phyloP scores from a whole-genome alignment of 1,140 invertebrate species.

The Rhizoglyphus robini region DNA sequence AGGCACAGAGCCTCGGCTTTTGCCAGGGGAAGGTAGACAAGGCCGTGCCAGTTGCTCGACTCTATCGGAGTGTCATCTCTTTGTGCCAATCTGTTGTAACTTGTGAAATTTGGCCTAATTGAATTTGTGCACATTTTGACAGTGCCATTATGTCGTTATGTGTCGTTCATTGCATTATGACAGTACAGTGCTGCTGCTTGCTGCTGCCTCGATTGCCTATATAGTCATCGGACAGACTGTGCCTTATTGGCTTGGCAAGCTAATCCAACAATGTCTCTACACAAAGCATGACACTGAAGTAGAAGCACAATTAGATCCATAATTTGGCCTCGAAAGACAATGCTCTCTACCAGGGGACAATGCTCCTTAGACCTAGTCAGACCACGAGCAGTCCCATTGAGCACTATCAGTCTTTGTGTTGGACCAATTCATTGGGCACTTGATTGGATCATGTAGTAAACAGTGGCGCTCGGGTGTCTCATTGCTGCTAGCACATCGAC shows the following conservation, averaged over 20 bases:
- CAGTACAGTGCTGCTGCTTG: too few relatives aligned
- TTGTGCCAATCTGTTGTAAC: constrained; percentile 8
- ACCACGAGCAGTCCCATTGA: too few relatives aligned
- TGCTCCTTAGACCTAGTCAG: background rate
- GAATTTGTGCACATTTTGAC: constrained; percentile 13
- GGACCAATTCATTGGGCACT: background rate
- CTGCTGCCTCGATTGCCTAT: background rate
- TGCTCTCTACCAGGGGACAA: too few relatives aligned
- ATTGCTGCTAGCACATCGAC: background rate
- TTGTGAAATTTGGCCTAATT: constrained; percentile 13
- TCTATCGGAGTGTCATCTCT: background rate
- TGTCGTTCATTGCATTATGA: constrained; percentile 11
- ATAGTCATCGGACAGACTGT: background rate
- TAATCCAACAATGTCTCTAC: background rate
- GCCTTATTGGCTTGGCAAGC: background rate
- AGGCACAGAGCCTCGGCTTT: background rate
- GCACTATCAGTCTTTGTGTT: background rate
- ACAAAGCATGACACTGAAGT: background rate
- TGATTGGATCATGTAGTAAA: constrained; percentile 5
- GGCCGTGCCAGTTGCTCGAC: too few relatives aligned
- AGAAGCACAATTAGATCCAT: background rate
- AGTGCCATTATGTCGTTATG: constrained; percentile 10
- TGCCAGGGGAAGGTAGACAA: background rate
- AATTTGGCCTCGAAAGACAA: constrained; percentile 8
- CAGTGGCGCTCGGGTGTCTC: constrained; percentile 13